A percentile compares a stretch with the other conserved stretches of the same genome.
Conservation (phyloP, 2,113 vertebrate species). For the Aspidoscelis tigris region DNA sequence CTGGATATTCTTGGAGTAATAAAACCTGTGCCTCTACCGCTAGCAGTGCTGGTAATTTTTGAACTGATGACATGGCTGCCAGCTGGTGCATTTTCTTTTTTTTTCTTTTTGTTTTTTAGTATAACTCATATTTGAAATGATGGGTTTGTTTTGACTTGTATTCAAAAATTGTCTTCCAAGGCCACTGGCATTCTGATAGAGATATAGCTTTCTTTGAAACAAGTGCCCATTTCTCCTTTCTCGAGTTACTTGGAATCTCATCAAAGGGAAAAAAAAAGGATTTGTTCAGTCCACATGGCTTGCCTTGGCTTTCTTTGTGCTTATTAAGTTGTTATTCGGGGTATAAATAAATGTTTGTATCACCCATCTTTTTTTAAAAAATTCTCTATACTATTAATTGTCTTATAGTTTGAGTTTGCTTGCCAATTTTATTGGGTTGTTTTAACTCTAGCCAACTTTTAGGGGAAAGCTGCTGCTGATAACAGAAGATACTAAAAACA, state of each 20-base stretch:
- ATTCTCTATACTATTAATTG: slow-evolving; percentile 20
- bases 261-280: neutral
- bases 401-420: slow-evolving; percentile 35
- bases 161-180: neutral
- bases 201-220: neutral
- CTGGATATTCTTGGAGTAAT: neutral
- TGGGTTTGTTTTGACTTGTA: slow-evolving; percentile 1
- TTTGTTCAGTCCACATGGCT: neutral
- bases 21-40: slow-evolving; percentile 3
- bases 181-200: neutral
- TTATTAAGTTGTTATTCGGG: slow-evolving; percentile 14
- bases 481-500: slow-evolving; percentile 6
- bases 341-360: slow-evolving; percentile 28
- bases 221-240: neutral
- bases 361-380: neutral
- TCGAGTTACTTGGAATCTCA: neutral
- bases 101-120: neutral
- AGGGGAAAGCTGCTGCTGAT: slow-evolving; percentile 10
- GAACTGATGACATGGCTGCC: slow-evolving; percentile 8
- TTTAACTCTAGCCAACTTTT: slow-evolving; percentile 21
- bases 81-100: neutral
- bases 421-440: neutral
- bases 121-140: slow-evolving; percentile 3
- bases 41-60: neutral
- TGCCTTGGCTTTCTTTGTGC: slow-evolving; percentile 8